phyloP scores from a whole-genome alignment of 2,797 vertebrate genomes.

The Neosilurus mollespiculum region DNA sequence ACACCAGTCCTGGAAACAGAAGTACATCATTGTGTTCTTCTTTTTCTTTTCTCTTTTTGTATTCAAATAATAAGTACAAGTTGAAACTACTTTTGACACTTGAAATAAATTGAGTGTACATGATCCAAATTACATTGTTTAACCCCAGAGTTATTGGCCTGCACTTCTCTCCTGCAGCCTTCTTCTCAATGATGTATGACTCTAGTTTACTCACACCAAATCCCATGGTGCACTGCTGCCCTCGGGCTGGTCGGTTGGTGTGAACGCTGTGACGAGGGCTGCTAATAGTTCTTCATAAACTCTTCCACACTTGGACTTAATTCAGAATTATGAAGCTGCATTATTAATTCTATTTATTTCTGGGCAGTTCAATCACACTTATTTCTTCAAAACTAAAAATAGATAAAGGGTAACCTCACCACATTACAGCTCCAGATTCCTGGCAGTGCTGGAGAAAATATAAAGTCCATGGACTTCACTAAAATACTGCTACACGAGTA shows the following conservation, averaged over 20 bases:
- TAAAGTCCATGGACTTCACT: not conserved
- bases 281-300: constrained; percentile 94
- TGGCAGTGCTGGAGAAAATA: not conserved
- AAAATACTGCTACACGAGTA: not conserved
- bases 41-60: not conserved
- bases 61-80: constrained; percentile 64
- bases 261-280: constrained; percentile 74
- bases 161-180: constrained; percentile 78
- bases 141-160: constrained; percentile 98
- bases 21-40: constrained; percentile 23
- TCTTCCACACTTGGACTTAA: constrained; percentile 90
- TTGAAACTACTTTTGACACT: constrained; percentile 70
- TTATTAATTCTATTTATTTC: constrained; percentile 74
- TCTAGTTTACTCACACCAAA: constrained; percentile 94
- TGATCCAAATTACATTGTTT: constrained; percentile 85
- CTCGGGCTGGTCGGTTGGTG: constrained; percentile 65
- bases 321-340: constrained; percentile 95
- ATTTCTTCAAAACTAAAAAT: constrained; percentile 16
- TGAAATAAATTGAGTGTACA: constrained; percentile 79
- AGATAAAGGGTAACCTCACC: not conserved
- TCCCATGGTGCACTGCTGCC: constrained; percentile 79
- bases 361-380: not conserved
- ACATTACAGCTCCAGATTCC: not conserved
- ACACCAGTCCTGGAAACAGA: constrained; percentile 3
- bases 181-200: constrained; percentile 89